Evolutionary conservation across 2,888 invertebrate genomes (phyloP).

Genomic region (Watsonalla binaria): DNA sequence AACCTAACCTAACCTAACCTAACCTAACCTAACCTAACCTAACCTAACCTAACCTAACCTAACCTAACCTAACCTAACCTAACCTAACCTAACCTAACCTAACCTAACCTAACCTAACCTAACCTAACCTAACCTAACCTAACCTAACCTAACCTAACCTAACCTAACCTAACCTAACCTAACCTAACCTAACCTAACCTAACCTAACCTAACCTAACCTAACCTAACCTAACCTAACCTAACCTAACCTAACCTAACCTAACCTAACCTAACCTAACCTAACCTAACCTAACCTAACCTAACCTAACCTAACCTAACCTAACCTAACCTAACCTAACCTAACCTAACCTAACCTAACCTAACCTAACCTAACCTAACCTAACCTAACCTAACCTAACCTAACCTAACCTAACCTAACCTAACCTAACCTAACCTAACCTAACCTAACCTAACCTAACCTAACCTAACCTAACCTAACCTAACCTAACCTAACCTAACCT

Average conservation of each 20-base stretch:
- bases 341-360: constrained; percentile 12
- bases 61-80: constrained; percentile 9
- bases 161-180: constrained; percentile 12
- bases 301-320: constrained; percentile 12
- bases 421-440: constrained; percentile 14
- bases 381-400: constrained; percentile 14
- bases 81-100: constrained; percentile 6
- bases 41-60: constrained; percentile 10
- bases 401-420: constrained; percentile 14
- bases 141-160: constrained; percentile 12
- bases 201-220: constrained; percentile 5
- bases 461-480: no score
- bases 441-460: no score
- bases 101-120: constrained; percentile 7
- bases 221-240: constrained; percentile 6
- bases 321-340: constrained; percentile 10
- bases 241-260: constrained; percentile 5
- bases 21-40: constrained; percentile 8
- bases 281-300: constrained; percentile 5
- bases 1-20: no score
- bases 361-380: constrained; percentile 14
- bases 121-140: constrained; percentile 9
- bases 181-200: constrained; percentile 10
- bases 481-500: no score
- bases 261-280: constrained; percentile 4